These are phyloP conservation scores for Apis cerana DNA, from an alignment of 1,140 invertebrate species.

Conservation along the genomic window DNA sequence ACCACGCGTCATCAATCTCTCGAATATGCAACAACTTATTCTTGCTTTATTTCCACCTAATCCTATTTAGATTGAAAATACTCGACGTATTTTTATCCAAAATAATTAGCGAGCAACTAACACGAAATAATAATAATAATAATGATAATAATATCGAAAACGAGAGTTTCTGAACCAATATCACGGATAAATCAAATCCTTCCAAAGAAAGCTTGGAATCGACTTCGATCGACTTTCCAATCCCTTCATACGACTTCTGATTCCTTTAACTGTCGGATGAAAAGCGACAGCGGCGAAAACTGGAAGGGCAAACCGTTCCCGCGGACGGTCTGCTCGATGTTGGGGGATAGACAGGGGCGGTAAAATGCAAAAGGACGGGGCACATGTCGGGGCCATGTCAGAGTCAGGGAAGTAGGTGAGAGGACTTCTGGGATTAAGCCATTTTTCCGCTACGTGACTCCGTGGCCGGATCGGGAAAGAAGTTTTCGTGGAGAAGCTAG, in stretches of 20 bases:
- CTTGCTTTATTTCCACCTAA: no score
- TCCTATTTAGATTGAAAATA: no score
- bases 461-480: constrained; percentile 55
- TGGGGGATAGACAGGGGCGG: constrained; percentile 43
- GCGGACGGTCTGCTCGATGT: constrained; percentile 31
- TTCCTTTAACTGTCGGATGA: constrained; percentile 16
- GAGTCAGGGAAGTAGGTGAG: constrained; percentile 56
- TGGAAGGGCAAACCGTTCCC: neutral
- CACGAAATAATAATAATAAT: no score
- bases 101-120: no score
- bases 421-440: constrained; percentile 66
- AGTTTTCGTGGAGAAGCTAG: constrained; percentile 23
- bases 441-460: constrained; percentile 66
- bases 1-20: no score
- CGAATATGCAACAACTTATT: no score
- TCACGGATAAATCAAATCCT: no score
- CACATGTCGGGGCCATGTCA: constrained; percentile 45
- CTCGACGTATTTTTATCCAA: no score
- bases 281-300: neutral
- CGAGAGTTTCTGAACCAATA: no score
- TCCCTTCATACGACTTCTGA: neutral
- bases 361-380: constrained; percentile 47
- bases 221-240: neutral
- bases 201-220: no score
- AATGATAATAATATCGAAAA: no score